Conservation (phyloP, 2,113 vertebrate genomes). For the Pavo muticus region DNA sequence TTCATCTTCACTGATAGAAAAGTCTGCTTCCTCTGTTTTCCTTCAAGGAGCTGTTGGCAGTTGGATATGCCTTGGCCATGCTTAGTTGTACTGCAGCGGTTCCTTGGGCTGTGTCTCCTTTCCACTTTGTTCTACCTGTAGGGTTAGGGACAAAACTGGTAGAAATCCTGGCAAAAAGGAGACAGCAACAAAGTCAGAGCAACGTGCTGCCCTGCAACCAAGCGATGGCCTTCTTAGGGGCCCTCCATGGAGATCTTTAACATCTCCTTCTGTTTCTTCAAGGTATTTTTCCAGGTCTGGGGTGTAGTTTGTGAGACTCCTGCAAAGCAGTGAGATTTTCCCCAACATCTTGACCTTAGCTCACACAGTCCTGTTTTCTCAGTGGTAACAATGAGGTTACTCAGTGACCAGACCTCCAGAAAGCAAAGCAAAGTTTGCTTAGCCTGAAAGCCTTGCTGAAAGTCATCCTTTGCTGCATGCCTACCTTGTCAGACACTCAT, state of each 20-base stretch:
- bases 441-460: not conserved
- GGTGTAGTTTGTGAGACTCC: not conserved
- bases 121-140: not conserved
- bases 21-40: not conserved
- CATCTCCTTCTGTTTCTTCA: not conserved
- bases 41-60: not conserved
- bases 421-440: not conserved
- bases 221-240: accelerated
- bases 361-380: not conserved
- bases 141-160: not conserved
- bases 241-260: not conserved
- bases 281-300: not conserved
- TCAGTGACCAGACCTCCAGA: not conserved
- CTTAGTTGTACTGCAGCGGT: not conserved
- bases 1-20: too few relatives aligned
- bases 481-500: not conserved
- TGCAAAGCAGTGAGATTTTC: not conserved
- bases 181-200: not conserved
- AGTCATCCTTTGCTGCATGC: not conserved
- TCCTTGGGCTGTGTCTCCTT: not conserved
- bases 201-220: not conserved
- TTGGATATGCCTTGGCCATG: accelerated
- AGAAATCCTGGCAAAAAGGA: not conserved
- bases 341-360: not conserved
- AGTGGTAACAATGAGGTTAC: not conserved